These are phyloP conservation scores for Cichladusa arquata DNA, from an alignment of 2,113 vertebrate genomes.

Conservation along the genomic window DNA sequence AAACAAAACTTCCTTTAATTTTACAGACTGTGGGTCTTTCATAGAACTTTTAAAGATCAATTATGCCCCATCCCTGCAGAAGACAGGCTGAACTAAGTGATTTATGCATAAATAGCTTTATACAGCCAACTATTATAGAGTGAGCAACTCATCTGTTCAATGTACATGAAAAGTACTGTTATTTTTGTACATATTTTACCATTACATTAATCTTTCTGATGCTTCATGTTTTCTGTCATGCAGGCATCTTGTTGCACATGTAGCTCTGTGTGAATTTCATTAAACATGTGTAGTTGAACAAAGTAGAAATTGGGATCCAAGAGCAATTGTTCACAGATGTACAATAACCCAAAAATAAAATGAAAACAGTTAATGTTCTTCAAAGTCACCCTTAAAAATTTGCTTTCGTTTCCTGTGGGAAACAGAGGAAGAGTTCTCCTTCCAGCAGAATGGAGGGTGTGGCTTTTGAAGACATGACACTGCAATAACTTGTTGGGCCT, in stretches of 20 bases:
- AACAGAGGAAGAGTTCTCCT: neutral
- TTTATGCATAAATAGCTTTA: constrained; percentile 68
- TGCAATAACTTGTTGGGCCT: neutral
- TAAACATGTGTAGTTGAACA: neutral
- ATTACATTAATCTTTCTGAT: constrained; percentile 39
- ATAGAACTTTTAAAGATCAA: constrained; percentile 77
- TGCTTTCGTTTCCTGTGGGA: neutral
- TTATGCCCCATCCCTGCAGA: constrained; percentile 71
- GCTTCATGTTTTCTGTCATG: neutral
- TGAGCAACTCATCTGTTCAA: constrained; percentile 60
- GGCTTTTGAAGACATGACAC: neutral
- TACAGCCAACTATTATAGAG: constrained; percentile 36
- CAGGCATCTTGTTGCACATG: neutral
- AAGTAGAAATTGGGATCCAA: neutral
- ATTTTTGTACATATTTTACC: constrained; percentile 20
- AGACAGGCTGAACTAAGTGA: constrained; percentile 71
- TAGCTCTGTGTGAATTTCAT: neutral
- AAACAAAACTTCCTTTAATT: constrained; percentile 71
- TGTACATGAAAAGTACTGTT: constrained; percentile 15
- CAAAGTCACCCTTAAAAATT: neutral
- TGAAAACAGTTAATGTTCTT: neutral
- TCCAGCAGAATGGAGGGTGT: neutral
- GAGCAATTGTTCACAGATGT: neutral
- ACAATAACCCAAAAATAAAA: neutral
- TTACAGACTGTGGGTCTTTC: constrained; percentile 75